Base-by-base conservation (phyloP, 2,888 invertebrate genomes). In the Cactoblastis cactorum region DNA sequence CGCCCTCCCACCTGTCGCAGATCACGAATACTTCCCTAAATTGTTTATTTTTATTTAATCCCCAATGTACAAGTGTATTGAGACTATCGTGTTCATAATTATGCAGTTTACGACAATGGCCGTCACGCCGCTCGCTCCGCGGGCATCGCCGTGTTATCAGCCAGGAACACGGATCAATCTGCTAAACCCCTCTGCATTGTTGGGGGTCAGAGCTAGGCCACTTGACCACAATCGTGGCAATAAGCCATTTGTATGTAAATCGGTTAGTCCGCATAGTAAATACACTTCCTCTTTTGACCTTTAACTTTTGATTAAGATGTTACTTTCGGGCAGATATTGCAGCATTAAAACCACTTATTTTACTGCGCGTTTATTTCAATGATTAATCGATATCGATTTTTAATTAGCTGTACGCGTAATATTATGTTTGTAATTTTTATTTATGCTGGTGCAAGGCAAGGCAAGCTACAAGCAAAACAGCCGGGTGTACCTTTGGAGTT, bases 211-310 rank as follows among this genome's bases (percentile, higher is more conserved):
- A 37, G 24, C 46, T n/a, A n/a, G n/a, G n/a, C n/a, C n/a, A n/a
- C n/a, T n/a, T n/a, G n/a, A n/a, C 15, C 18, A 41, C 34, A 34
- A 49, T 34, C 49, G 49, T 33, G 19, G 39, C 43, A 41, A 49
- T 49, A 33, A 43, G 41, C 41, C 41, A 41, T 49, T 49, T 41
- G 49, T 49, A 49, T 49, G 49, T 32, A 33, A 49, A 49, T 49
- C 49, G 22, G 41, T 39, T 41, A 41, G 41, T 12, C 39, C 32
- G 41, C 28, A 43, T 43, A 24, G 33, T 24, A 19, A 28, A 33
- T 12, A 18, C 41, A 22, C 34, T 49, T 49, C 33, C 39, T 49
- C 32, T 38, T 38, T 22, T 33, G 49, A 33, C 39, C 39, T n/a
- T n/a, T n/a, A n/a, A 24, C 35, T 22, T 38, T 18, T 39, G 28